Percentiles rank a stretch among this genome's conserved stretches.
phyloP scores from a whole-genome alignment of 2,797 vertebrate genomes.

The Peromyscus nudipes region DNA sequence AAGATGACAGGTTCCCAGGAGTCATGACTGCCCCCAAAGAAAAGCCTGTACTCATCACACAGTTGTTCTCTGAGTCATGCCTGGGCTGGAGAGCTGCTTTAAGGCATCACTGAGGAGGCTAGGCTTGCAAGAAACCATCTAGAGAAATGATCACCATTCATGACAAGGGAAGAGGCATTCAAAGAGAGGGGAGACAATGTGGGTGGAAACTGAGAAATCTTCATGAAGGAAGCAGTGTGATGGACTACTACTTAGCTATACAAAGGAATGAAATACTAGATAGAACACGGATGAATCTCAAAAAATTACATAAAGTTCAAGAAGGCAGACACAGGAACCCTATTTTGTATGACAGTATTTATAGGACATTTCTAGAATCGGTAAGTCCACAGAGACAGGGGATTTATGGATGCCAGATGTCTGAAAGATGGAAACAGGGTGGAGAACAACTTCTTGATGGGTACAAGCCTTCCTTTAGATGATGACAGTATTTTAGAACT shows the following conservation, averaged over 20 bases:
- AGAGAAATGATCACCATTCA: not conserved
- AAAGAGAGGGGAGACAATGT: not conserved
- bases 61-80: not conserved
- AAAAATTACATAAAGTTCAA: not conserved
- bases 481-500: not conserved
- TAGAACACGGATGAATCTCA: not conserved
- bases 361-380: not conserved
- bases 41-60: not conserved
- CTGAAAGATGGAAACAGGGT: not conserved
- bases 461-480: not conserved
- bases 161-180: not conserved
- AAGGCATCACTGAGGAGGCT: not conserved
- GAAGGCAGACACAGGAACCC: not conserved
- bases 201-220: not conserved
- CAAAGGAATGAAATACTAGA: slow-evolving; percentile 10
- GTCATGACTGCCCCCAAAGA: too few species aligned
- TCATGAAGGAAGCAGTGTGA: not conserved
- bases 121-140: not conserved
- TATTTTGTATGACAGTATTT: not conserved
- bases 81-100: not conserved
- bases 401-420: not conserved
- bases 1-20: not conserved
- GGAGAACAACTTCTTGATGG: not conserved
- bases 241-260: not conserved
- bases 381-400: not conserved